phyloP scores from a whole-genome alignment of 2,113 vertebrate species.

The Mormoops blainvillei region DNA sequence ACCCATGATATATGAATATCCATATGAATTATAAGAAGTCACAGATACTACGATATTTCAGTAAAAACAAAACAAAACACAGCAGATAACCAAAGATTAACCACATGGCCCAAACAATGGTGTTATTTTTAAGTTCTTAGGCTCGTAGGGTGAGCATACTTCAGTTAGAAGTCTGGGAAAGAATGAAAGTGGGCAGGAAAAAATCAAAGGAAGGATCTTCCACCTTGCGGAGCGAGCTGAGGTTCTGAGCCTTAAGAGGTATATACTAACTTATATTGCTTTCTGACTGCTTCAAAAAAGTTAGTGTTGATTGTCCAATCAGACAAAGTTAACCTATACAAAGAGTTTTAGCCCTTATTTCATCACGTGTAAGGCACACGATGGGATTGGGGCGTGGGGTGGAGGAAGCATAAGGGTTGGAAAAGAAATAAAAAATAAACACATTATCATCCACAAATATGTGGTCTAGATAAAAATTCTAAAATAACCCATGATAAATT shows the following conservation, averaged over 20 bases:
- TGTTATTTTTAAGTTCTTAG: constrained; percentile 38
- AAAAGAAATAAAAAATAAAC: constrained; percentile 7
- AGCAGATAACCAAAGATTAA: constrained; percentile 34
- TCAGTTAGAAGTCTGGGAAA: neutral
- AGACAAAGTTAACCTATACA: neutral
- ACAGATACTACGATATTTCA: neutral
- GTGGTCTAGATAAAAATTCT: neutral
- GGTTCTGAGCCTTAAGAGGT: neutral
- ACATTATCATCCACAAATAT: neutral
- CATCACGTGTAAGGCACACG: neutral
- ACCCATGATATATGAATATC: neutral
- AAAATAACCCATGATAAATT: neutral
- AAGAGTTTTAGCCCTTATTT: neutral
- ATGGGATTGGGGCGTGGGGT: neutral
- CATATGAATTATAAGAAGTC: neutral
- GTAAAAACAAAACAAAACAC: neutral
- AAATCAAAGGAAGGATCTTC: neutral
- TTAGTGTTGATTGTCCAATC: neutral
- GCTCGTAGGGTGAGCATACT: neutral
- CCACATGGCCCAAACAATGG: neutral
- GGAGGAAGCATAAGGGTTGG: neutral
- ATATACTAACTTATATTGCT: neutral
- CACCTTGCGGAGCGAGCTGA: neutral
- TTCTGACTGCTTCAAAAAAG: neutral
- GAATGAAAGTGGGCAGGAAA: neutral